Base-by-base conservation (phyloP, 2,888 invertebrate species). In the Piscicola geometra region DNA sequence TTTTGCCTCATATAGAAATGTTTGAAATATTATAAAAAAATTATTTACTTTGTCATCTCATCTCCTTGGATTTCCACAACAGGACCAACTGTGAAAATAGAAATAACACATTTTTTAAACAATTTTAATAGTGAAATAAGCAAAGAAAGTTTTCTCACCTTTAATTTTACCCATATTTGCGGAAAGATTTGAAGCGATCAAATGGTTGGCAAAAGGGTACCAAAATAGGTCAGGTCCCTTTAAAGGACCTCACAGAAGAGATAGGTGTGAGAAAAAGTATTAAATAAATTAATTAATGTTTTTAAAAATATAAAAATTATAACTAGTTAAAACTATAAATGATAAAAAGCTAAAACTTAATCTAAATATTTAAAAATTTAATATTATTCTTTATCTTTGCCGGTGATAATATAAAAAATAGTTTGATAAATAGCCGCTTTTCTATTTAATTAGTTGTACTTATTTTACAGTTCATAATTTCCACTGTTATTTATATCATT, bases 51-150 rank as follows among this genome's bases (percentile, higher is more conserved):
- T 69, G 87, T 87, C 87, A 87, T 87, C 82, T 87, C 87, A 82
- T 87, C 87, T 76, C 87, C 87, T 76, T 87, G 84, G 81, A 87
- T 85, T 81, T 87, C 87, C 47, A 87, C 87, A 76, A 87, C 85
- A 28, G 84, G 80, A 52, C 86, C 85, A 41, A 83, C 85, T 85
- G 79, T 74, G 82, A 81, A 71, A 67, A n/a, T n/a, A n/a, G n/a
- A n/a, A n/a, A n/a, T n/a, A n/a, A n/a, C n/a, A 50, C n/a, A 33
- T 15, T 30, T 30, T 32, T 50, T 18, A 64, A 21, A 64, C 9
- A 28, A 64, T 9, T 18, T 64, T 9, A 64, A 47, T 3, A 56
- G 33, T 64, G 21, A n/a, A 64, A 64, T 25, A 15, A 60, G 25
- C 28, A 15, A 70, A 47, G 18, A 35, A 41, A 56, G 28, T 15